phyloP scores from a whole-genome alignment of 2,113 vertebrate species.

The Perccottus glenii region DNA sequence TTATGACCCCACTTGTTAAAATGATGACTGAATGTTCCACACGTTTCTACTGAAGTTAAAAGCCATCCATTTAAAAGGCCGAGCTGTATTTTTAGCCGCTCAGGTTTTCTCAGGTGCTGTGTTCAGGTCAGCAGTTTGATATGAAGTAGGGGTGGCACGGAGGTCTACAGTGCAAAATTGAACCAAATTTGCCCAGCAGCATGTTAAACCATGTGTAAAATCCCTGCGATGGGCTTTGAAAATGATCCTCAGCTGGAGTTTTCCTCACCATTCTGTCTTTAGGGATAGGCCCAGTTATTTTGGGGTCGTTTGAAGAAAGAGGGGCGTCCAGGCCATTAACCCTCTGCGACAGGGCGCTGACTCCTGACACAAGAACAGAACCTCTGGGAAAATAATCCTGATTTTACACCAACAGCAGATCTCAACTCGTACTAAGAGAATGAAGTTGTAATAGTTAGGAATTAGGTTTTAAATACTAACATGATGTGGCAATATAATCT shows the following conservation, averaged over 20 bases:
- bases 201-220: conserved; percentile 81
- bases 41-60: conserved; percentile 1
- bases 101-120: conserved; percentile 49
- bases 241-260: conserved; percentile 66
- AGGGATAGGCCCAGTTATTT: conserved; percentile 65
- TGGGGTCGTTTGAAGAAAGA: conserved; percentile 61
- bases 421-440: too few relatives aligned
- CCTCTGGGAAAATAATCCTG: conserved; percentile 18
- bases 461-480: too few relatives aligned
- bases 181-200: conserved; percentile 67
- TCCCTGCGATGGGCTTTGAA: conserved; percentile 67
- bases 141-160: conserved; percentile 61
- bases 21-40: conserved; percentile 18
- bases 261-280: conserved; percentile 59
- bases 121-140: conserved; percentile 63
- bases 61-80: conserved; percentile 12
- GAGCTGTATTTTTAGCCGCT: conserved; percentile 22
- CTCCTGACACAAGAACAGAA: conserved; percentile 45
- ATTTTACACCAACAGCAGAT: too few relatives aligned
- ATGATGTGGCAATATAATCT: too few relatives aligned
- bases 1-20: conserved; percentile 22
- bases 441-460: too few relatives aligned
- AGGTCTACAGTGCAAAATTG: conserved; percentile 70
- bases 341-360: conserved; percentile 35
- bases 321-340: conserved; percentile 65